Conservation (phyloP, 1,140 invertebrate genomes). For the Anthonomus grandis region DNA sequence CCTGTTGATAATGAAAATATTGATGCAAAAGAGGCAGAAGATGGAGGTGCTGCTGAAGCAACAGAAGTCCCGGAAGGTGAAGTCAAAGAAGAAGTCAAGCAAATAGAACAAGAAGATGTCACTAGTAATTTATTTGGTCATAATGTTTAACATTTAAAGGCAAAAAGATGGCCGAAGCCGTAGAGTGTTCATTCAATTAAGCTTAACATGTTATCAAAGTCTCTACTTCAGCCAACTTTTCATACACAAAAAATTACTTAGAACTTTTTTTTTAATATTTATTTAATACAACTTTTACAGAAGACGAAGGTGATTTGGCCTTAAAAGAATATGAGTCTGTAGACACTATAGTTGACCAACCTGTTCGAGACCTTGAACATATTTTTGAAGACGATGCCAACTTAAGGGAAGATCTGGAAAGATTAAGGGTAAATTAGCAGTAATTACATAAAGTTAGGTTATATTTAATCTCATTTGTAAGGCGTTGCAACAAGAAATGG, state of each 20-base stretch:
- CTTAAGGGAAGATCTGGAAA: slow-evolving; percentile 32
- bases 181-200: too few species aligned
- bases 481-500: slow-evolving; percentile 34
- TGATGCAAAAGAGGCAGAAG: neutral
- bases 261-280: too few species aligned
- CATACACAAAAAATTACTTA: too few species aligned
- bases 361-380: slow-evolving; percentile 11
- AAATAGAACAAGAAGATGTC: neutral
- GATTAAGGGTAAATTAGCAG: slow-evolving; percentile 24
- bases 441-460: neutral
- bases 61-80: neutral
- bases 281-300: too few species aligned
- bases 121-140: neutral
- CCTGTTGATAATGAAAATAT: neutral
- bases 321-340: slow-evolving; percentile 24
- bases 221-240: too few species aligned
- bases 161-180: too few species aligned
- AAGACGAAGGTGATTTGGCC: slow-evolving; percentile 7
- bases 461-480: neutral
- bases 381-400: slow-evolving; percentile 26
- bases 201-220: too few species aligned
- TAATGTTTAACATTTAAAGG: too few species aligned
- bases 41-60: neutral
- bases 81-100: too few species aligned
- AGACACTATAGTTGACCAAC: slow-evolving; percentile 25